Evolutionary conservation across 2,888 invertebrate genomes (phyloP).

Genomic region (Xestia ashworthii): DNA sequence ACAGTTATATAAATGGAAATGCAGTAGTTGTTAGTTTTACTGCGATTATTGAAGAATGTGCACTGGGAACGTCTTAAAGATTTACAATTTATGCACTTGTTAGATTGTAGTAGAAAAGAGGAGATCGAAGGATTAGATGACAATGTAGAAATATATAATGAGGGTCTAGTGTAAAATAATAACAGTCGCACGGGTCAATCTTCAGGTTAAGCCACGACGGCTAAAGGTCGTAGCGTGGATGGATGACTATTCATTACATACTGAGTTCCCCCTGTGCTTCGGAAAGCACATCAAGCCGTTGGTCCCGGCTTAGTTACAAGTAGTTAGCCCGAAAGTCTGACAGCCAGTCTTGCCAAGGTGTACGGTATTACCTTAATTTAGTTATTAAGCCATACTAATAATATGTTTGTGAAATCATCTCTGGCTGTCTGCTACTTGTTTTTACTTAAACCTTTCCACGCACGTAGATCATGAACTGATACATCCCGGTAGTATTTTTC

Average conservation of each 20-base stretch:
- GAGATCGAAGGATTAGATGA: neutral
- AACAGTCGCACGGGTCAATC: neutral
- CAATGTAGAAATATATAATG: neutral
- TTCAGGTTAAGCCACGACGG: neutral
- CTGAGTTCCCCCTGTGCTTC: neutral
- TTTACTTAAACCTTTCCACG: no score
- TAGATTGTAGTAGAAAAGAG: neutral
- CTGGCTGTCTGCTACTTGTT: no score
- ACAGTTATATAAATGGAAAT: slow-evolving; percentile 27
- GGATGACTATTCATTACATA: neutral
- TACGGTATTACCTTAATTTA: neutral
- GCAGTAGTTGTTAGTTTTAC: slow-evolving; percentile 25
- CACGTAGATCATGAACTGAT: no score
- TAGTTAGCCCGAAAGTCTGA: neutral
- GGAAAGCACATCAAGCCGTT: neutral
- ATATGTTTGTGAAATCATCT: no score
- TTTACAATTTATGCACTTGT: neutral
- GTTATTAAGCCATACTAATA: neutral
- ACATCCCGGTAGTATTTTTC: no score
- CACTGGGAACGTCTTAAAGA: neutral
- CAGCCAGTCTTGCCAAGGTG: neutral
- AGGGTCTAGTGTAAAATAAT: no score
- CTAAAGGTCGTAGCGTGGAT: neutral
- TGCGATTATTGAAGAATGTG: slow-evolving; percentile 14
- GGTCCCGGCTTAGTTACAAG: neutral